These are phyloP conservation scores for Sinocyclocheilus anshuiensis DNA, from an alignment of 2,113 vertebrate genomes.

Conservation along the genomic window DNA sequence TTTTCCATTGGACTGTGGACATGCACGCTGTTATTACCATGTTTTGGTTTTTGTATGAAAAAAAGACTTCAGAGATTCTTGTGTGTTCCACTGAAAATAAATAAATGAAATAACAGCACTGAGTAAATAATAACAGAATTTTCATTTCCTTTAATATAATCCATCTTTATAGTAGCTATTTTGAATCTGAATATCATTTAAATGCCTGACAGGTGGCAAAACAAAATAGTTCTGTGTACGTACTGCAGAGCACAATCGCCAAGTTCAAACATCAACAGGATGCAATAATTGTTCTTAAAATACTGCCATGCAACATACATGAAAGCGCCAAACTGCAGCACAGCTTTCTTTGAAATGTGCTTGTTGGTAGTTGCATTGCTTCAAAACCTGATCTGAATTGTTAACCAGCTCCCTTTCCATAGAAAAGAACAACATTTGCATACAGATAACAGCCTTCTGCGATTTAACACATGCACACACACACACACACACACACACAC, in stretches of 20 bases:
- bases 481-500: slow-evolving; percentile 48
- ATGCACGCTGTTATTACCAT: neutral
- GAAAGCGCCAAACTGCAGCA: slow-evolving; percentile 26
- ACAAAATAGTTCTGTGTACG: slow-evolving; percentile 6
- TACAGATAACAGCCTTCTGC: slow-evolving; percentile 57
- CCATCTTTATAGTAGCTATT: neutral
- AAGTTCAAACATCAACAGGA: slow-evolving; percentile 28
- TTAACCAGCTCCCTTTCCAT: slow-evolving; percentile 70
- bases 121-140: neutral
- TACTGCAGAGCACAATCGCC: neutral
- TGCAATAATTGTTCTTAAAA: slow-evolving; percentile 44
- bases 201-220: neutral
- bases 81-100: neutral
- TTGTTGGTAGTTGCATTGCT: slow-evolving; percentile 40
- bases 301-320: slow-evolving; percentile 42
- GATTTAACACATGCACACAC: slow-evolving; percentile 51
- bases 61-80: neutral
- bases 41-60: neutral
- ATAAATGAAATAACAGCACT: neutral
- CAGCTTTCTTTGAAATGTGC: slow-evolving; percentile 44
- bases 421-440: slow-evolving; percentile 69
- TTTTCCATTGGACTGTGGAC: neutral
- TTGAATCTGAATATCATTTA: slow-evolving; percentile 1
- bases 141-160: neutral
- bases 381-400: slow-evolving; percentile 67